Evolutionary conservation across 2,797 vertebrate species (phyloP).

Genomic region (Tapirus indicus): DNA sequence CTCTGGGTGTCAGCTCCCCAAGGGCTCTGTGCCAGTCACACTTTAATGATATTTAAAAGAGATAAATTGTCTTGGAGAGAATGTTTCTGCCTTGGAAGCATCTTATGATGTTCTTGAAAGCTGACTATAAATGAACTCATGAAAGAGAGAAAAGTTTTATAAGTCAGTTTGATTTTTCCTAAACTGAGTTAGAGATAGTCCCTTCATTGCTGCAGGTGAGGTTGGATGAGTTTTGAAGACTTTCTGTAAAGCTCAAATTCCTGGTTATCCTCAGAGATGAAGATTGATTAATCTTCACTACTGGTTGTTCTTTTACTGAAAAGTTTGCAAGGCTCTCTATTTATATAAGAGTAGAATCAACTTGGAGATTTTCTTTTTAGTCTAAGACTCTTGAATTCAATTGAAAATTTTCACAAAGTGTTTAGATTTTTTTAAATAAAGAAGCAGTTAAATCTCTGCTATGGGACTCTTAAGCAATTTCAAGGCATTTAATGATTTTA

Average conservation of each 20-base stretch:
- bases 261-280: not conserved
- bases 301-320: conserved; percentile 36
- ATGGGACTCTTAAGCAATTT: not conserved
- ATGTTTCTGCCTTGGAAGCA: conserved; percentile 71
- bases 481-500: conserved; percentile 25
- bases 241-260: conserved; percentile 33
- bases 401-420: not conserved
- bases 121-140: conserved; percentile 71
- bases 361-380: conserved; percentile 43
- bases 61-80: conserved; percentile 76
- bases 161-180: conserved; percentile 57
- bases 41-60: conserved; percentile 78
- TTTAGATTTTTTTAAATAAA: not conserved
- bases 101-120: conserved; percentile 72
- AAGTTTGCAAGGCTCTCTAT: conserved; percentile 24
- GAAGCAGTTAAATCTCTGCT: not conserved
- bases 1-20: conserved; percentile 62
- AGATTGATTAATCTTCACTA: conserved; percentile 28
- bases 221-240: not conserved
- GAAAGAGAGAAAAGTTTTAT: conserved; percentile 63
- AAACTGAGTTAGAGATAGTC: not conserved
- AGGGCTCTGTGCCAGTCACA: conserved; percentile 62
- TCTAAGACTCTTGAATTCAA: conserved; percentile 25
- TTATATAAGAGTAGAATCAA: conserved; percentile 27
- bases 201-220: conserved; percentile 33